Evolutionary conservation across 2,113 vertebrate species (phyloP), one percentile per base, ranked within the genome.

Genomic region (Nymphicus hollandicus): DNA sequence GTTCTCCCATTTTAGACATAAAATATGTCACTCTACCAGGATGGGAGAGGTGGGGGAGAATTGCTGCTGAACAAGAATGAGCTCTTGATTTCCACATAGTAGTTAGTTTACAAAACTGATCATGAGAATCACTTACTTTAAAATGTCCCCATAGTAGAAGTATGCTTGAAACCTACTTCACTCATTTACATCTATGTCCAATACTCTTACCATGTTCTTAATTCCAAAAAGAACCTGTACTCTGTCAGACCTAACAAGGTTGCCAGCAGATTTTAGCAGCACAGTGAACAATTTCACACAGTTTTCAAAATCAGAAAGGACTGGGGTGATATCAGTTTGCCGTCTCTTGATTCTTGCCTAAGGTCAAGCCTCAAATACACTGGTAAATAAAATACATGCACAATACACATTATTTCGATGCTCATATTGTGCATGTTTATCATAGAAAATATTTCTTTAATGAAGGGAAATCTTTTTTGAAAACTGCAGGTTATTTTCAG

Each of bases 201-300:
- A 71, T 71, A 66, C 33, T 90, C n/a, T 81, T 68, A 91, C 37
- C 22, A 28, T 39, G 43, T 88, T 88, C 83, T 78, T 81, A 73
- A 93, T 70, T 88, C 69, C 61, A 47, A 78, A 88, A 90, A 64
- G 58, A 90, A 84, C 77, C 81, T 93, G 91, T 44, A 73, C 60
- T 86, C 86, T 78, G 80, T 91, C 91, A 86, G 77, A 83, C 47
- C 60, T 88, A 83, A 68, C 2, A 16, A 89, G 69, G 50, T 47
- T 95, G 68, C 77, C 94, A 93, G 80, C 63, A 93, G 76, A 92
- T 94, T 94, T 93, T 83, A 95, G 72, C 86, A 90, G 47, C 43
- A 77, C 19, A 46, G 35, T 77, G 55, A 93, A 70, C 50, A 70
- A 73, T 60, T 89, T 89, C 88, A 91, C 79, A 76, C 46, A 46